Evolutionary conservation across 2,113 vertebrate species (phyloP).

Genomic region (Bothrops jararaca): DNA sequence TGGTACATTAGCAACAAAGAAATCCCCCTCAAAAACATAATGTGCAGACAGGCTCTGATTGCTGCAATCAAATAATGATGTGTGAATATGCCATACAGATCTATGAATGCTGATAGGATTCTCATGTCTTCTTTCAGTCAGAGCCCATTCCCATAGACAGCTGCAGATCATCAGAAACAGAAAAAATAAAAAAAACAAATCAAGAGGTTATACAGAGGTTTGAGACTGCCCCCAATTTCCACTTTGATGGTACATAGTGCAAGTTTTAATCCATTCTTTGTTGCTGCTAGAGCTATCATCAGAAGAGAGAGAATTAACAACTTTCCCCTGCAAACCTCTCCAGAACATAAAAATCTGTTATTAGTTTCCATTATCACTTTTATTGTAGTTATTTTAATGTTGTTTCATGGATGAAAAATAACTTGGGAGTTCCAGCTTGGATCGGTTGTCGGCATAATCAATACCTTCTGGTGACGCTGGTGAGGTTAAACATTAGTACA

Average conservation of each 20-base stretch:
- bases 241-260: not conserved
- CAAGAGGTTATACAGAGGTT: not conserved
- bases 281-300: not conserved
- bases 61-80: not conserved
- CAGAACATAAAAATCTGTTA: not conserved
- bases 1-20: not conserved
- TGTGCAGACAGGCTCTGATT: not conserved
- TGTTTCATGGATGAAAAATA: not conserved
- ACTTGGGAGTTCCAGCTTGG: not conserved
- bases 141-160: not conserved
- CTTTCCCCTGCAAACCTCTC: not conserved
- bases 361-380: not conserved
- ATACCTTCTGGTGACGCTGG: constrained; percentile 5
- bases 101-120: not conserved
- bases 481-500: constrained; percentile 19
- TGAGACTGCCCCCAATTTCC: not conserved
- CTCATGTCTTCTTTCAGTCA: not conserved
- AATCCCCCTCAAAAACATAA: not conserved
- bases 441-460: not conserved
- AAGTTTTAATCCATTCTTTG: not conserved
- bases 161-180: not conserved
- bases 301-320: not conserved
- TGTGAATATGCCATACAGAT: not conserved
- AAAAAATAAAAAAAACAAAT: not conserved
- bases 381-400: not conserved